Conservation (phyloP, 2,797 vertebrate species). For the Psittacula echo region DNA sequence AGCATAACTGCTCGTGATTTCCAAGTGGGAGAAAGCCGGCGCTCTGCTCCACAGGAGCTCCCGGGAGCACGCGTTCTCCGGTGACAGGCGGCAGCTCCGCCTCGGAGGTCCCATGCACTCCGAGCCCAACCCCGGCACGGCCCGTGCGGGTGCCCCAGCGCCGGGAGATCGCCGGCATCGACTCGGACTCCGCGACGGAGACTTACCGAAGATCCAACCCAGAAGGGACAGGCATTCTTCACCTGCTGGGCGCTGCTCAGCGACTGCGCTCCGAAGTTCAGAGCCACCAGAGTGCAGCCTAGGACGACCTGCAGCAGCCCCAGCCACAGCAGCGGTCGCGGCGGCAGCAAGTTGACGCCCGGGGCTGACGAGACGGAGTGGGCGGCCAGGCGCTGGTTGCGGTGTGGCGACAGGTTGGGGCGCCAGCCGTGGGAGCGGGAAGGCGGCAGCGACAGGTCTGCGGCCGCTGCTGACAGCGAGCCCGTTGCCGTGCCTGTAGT, state of each 20-base stretch:
- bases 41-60: background rate
- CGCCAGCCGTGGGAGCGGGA: conserved; percentile 61
- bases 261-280: conserved; percentile 85
- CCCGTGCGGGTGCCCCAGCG: background rate
- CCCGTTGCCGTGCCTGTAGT: background rate
- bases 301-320: conserved; percentile 87
- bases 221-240: conserved; percentile 86
- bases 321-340: conserved; percentile 80
- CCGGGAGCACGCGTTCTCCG: too few species aligned
- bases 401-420: background rate
- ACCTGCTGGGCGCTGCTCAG: conserved; percentile 82
- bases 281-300: conserved; percentile 85
- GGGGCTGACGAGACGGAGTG: conserved; percentile 51
- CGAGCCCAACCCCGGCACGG: background rate
- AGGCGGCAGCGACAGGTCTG: conserved; percentile 53
- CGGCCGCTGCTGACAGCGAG: background rate
- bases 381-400: background rate
- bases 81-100: background rate
- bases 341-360: conserved; percentile 66
- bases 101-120: background rate
- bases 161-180: too few species aligned
- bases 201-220: conserved; percentile 90
- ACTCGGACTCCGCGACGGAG: background rate
- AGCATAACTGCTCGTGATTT: accelerated
- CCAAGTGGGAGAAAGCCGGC: accelerated